phyloP scores from a whole-genome alignment of 2,113 vertebrate genomes.

The Bettongia penicillata region DNA sequence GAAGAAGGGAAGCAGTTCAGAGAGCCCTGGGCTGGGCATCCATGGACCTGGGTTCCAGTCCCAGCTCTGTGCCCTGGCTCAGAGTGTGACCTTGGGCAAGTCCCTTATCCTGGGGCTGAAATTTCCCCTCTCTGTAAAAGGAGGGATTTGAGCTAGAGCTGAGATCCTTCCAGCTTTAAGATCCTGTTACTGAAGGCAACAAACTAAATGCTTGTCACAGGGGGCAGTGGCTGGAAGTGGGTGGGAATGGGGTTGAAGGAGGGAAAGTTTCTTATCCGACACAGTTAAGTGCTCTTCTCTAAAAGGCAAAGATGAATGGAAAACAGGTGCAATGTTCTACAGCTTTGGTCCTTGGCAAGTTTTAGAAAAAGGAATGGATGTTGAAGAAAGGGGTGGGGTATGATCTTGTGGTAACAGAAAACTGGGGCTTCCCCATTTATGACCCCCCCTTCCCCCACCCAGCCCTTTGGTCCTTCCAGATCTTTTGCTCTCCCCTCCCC shows the following conservation, averaged over 20 bases:
- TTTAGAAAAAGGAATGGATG: slow-evolving; percentile 50
- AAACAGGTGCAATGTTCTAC: slow-evolving; percentile 68
- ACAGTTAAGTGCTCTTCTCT: slow-evolving; percentile 43
- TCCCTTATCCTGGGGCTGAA: neutral
- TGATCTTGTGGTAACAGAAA: neutral
- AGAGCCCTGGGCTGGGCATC: neutral
- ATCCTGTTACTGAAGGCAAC: neutral
- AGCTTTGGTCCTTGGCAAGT: slow-evolving; percentile 82
- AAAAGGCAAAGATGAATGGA: slow-evolving; percentile 81
- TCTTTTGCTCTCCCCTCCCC: neutral
- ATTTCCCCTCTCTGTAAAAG: neutral
- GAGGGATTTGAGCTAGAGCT: neutral
- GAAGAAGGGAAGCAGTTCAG: neutral
- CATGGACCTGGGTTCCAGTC: neutral
- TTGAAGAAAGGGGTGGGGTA: neutral
- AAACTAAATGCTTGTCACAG: neutral
- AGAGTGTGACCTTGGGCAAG: neutral
- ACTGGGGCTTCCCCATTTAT: neutral
- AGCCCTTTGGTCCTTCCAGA: neutral
- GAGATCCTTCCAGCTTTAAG: neutral
- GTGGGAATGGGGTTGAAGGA: neutral
- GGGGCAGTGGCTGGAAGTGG: neutral
- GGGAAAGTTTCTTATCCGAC: slow-evolving; percentile 5
- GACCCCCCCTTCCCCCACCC: neutral
- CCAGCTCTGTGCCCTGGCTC: neutral